Evolutionary conservation across 2,797 vertebrate species (phyloP).

Genomic region (Prunella strophiata): DNA sequence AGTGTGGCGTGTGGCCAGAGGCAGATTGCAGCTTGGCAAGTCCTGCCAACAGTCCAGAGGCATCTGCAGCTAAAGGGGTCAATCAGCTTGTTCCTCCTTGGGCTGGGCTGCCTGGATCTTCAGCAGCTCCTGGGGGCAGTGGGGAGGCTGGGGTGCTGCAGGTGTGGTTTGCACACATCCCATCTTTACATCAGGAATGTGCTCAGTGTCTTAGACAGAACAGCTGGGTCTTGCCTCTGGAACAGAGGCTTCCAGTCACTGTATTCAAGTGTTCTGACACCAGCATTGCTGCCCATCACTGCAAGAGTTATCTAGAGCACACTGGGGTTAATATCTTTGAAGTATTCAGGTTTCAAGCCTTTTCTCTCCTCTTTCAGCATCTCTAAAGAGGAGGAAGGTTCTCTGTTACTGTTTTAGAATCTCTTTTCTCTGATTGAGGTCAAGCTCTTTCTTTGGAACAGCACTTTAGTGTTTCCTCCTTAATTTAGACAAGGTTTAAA

Average conservation of each 20-base stretch:
- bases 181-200: neutral
- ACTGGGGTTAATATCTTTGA: neutral
- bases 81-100: neutral
- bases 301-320: neutral
- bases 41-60: neutral
- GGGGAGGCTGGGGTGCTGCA: neutral
- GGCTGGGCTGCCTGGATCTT: neutral
- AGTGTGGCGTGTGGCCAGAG: neutral
- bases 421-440: neutral
- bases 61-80: neutral
- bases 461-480: neutral
- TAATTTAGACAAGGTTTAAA: neutral
- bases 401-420: neutral
- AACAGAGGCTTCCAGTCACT: neutral
- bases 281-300: neutral
- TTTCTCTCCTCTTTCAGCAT: neutral
- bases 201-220: neutral
- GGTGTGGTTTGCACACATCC: neutral
- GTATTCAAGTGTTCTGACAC: neutral
- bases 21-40: neutral
- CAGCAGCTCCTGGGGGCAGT: neutral
- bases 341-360: neutral
- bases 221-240: neutral
- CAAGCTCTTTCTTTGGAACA: neutral
- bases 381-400: neutral